phyloP scores from a whole-genome alignment of 2,113 vertebrate species.

The Paradisaea rubra region DNA sequence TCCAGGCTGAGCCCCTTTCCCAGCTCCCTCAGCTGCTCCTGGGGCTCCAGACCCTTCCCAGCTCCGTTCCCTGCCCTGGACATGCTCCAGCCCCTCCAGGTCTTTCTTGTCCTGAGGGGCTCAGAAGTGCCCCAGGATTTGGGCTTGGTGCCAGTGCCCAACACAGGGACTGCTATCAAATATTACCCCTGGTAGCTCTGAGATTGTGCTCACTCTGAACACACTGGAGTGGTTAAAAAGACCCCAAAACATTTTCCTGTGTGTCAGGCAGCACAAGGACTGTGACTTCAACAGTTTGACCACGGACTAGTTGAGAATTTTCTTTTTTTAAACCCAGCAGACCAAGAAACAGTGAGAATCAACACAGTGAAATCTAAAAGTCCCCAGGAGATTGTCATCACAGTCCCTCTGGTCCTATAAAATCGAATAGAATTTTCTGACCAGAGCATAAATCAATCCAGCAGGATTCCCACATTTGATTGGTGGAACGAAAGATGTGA shows the following conservation, averaged over 20 bases:
- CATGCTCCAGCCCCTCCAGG: fast-evolving
- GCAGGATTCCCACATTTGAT: background rate
- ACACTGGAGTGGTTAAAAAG: fast-evolving
- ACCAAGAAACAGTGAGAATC: background rate
- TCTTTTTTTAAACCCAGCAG: background rate
- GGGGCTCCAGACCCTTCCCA: background rate
- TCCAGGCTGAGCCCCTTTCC: background rate
- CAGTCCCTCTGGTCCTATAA: background rate
- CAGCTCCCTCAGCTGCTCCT: background rate
- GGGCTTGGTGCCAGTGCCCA: background rate
- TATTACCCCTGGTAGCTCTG: background rate
- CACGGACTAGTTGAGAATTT: background rate
- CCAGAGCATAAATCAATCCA: background rate
- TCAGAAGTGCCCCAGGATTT: background rate
- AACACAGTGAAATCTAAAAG: background rate
- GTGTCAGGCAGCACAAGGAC: background rate
- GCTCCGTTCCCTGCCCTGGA: background rate
- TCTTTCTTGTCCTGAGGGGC: too few relatives aligned
- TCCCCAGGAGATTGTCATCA: background rate
- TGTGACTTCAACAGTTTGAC: background rate
- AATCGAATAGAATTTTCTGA: background rate
- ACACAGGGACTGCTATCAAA: background rate
- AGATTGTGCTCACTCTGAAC: background rate
- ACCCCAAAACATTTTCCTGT: background rate
- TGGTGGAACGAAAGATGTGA: background rate